Base-by-base conservation (phyloP, 2,888 invertebrate genomes). In the Drosophila neonasuta region DNA sequence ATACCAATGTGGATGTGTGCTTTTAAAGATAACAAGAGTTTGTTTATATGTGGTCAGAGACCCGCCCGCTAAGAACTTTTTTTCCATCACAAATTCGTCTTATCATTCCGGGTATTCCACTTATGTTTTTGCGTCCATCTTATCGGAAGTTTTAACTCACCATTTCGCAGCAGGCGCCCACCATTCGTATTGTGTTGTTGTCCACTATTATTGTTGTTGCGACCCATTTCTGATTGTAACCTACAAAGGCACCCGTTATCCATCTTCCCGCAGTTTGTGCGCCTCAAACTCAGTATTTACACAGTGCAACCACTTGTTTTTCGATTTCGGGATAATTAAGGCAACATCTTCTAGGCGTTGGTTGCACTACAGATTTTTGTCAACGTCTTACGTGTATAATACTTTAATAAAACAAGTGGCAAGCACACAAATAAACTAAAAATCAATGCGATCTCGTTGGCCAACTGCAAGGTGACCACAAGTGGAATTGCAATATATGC, bases 61-160 rank as follows among this genome's bases (percentile, higher is more conserved):
- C 48, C 45, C 46, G 58, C 54, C 41, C 42, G 55, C 56, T 41
- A 32, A 39, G 42, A 52, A 36, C 6, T 44, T 57, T 74, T 75
- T 78, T 64, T 62, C 64, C 49, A 32, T 32, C 32, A 32, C 48
- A 45, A 6, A 45, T 17, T 36, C 32, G 10, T 10, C 67, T 74
- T 77, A 77, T 80, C 74, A 24, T 51, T 7, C 42, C 39, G 9
- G 30, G 52, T 11, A 29, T 49, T 30, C n/a, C 17, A 24, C 7
- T 55, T 45, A 55, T 49, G 34, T 7, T 48, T 60, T 39, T 17
- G 11, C 39, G 32, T 29, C 13, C 13, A 17, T 52, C 54, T 60
- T 74, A 75, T 74, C 67, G 54, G 15, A 50, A 54, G 29, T 41
- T 57, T 17, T 11, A 64, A 75, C 77, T 77, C 50, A 81, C 85